These are phyloP conservation scores for Athalia cordata DNA, from an alignment of 2,888 invertebrate genomes.

Conservation along the genomic window DNA sequence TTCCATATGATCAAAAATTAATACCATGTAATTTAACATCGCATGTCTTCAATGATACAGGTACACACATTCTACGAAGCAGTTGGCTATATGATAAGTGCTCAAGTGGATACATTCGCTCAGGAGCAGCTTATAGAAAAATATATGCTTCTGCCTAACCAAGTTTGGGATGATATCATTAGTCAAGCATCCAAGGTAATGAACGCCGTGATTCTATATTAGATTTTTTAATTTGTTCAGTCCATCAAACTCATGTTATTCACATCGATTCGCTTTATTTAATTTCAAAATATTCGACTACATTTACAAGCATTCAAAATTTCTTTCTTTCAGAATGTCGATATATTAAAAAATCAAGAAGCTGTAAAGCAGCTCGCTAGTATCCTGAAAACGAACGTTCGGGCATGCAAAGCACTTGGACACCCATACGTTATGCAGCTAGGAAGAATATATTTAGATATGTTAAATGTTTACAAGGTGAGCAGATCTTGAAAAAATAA, in stretches of 20 bases:
- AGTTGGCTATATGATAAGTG: conserved; percentile 99
- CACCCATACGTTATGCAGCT: conserved; percentile 97
- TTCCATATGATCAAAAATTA: not conserved
- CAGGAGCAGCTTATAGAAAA: conserved; percentile 97
- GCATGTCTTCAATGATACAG: conserved; percentile 56
- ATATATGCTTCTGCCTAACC: conserved; percentile 98
- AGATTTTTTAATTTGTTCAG: too few species aligned
- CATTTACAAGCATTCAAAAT: too few species aligned
- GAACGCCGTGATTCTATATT: conserved; percentile 16
- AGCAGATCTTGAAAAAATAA: conserved; percentile 8
- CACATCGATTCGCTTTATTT: too few species aligned
- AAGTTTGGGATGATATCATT: conserved; percentile 99
- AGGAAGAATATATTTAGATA: conserved; percentile 97
- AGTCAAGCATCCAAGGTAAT: conserved; percentile 91
- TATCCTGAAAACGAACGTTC: conserved; percentile 98
- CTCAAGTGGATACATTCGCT: conserved; percentile 91
- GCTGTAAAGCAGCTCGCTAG: conserved; percentile 98
- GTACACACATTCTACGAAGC: conserved; percentile 99
- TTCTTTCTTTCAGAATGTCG: conserved; percentile 82
- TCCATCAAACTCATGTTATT: too few species aligned
- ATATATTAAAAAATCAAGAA: conserved; percentile 95
- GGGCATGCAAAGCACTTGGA: conserved; percentile 98
- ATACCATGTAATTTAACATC: not conserved
- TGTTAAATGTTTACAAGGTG: conserved; percentile 99
- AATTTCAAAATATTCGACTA: too few species aligned